phyloP scores from a whole-genome alignment of 2,113 vertebrate species.

The Delphinapterus leucas region DNA sequence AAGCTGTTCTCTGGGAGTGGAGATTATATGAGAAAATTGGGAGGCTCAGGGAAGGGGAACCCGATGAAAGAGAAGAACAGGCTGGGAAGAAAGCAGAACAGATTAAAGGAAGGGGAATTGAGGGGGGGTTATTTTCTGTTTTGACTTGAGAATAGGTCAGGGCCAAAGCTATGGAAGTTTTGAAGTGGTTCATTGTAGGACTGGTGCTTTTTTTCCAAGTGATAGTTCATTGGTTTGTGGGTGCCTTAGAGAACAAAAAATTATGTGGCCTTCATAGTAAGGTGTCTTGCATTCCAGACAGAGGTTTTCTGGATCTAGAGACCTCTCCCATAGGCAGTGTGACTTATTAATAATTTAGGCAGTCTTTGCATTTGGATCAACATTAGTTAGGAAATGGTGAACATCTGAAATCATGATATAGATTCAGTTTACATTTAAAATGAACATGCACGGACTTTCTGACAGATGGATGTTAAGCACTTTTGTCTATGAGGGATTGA shows the following conservation, averaged over 20 bases:
- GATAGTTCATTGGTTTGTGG: background rate
- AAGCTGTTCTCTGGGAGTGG: background rate
- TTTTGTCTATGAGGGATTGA: background rate
- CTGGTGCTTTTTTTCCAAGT: background rate
- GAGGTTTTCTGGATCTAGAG: background rate
- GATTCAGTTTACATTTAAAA: slow-evolving; percentile 34
- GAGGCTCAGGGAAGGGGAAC: background rate
- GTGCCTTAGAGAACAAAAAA: background rate
- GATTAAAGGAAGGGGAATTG: background rate
- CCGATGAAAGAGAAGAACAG: background rate
- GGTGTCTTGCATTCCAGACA: background rate
- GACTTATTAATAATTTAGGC: background rate
- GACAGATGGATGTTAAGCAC: background rate
- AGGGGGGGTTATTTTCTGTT: background rate
- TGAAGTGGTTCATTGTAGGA: background rate
- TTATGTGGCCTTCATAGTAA: too few species aligned
- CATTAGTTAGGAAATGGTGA: background rate
- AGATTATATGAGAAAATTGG: background rate
- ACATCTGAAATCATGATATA: slow-evolving; percentile 24
- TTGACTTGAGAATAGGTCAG: background rate
- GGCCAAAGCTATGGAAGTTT: background rate
- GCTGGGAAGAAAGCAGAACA: background rate
- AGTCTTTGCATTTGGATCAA: background rate
- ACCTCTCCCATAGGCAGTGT: background rate
- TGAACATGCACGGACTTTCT: background rate